Evolutionary conservation across 2,797 vertebrate species (phyloP).

Genomic region (Phyllotis vaccarum): DNA sequence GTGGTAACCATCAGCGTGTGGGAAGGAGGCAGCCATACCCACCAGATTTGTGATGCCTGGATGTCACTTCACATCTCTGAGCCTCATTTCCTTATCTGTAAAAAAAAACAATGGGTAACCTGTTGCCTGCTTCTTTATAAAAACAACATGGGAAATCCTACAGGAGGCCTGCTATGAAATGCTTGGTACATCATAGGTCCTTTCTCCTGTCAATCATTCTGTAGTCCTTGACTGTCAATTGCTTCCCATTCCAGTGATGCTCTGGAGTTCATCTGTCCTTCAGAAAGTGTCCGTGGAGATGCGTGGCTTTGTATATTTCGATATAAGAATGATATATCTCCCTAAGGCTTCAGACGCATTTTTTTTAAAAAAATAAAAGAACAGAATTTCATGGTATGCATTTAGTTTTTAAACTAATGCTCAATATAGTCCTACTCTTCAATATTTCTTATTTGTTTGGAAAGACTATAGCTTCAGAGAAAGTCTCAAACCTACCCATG

Average conservation of each 20-base stretch:
- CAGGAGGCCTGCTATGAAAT: background rate
- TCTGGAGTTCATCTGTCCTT: background rate
- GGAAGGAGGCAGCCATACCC: background rate
- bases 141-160: background rate
- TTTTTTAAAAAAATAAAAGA: slow-evolving; percentile 31
- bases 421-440: background rate
- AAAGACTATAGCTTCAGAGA: background rate
- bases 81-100: background rate
- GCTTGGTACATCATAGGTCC: background rate
- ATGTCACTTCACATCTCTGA: background rate
- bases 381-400: background rate
- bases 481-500: background rate
- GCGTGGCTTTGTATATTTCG: background rate
- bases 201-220: background rate
- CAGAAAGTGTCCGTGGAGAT: background rate
- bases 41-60: background rate
- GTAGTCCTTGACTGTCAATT: background rate
- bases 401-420: background rate
- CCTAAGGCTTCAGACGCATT: background rate
- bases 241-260: background rate
- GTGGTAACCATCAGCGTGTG: background rate
- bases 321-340: background rate
- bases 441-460: background rate
- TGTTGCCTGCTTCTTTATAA: background rate
- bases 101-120: no score